These are phyloP conservation scores for Crocuta crocuta DNA, from an alignment of 2,113 vertebrate genomes.

Conservation along the genomic window DNA sequence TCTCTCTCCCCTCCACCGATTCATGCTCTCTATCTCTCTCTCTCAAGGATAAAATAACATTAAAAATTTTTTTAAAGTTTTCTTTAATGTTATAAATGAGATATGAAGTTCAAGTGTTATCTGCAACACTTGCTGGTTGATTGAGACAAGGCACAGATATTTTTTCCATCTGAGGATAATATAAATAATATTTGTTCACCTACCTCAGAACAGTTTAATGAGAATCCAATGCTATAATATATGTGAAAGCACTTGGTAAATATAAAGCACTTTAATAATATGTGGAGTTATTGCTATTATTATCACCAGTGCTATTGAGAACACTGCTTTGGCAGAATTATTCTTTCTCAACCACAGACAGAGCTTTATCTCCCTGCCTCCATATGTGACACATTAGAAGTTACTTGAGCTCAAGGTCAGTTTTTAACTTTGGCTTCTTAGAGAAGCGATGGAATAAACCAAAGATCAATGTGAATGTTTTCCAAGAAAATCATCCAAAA, in stretches of 20 bases:
- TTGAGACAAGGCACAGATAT: background rate
- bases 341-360: constrained; percentile 38
- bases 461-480: constrained; percentile 88
- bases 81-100: constrained; percentile 18
- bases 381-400: constrained; percentile 82
- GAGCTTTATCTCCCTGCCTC: constrained; percentile 68
- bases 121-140: background rate
- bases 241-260: background rate
- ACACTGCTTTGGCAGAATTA: constrained; percentile 49
- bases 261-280: background rate
- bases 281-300: background rate
- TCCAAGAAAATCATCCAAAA: constrained; percentile 88
- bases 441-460: constrained; percentile 84
- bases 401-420: constrained; percentile 84
- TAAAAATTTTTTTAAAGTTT: background rate
- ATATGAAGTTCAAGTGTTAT: background rate
- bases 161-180: constrained; percentile 58
- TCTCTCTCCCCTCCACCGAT: too few relatives aligned
- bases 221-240: background rate
- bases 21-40: too few relatives aligned
- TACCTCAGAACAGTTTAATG: background rate
- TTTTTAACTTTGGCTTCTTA: constrained; percentile 86
- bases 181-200: constrained; percentile 2
- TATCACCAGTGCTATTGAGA: constrained; percentile 6
- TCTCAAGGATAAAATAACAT: too few relatives aligned